phyloP scores from a whole-genome alignment of 2,888 invertebrate species.

The Lithophane leautieri region DNA sequence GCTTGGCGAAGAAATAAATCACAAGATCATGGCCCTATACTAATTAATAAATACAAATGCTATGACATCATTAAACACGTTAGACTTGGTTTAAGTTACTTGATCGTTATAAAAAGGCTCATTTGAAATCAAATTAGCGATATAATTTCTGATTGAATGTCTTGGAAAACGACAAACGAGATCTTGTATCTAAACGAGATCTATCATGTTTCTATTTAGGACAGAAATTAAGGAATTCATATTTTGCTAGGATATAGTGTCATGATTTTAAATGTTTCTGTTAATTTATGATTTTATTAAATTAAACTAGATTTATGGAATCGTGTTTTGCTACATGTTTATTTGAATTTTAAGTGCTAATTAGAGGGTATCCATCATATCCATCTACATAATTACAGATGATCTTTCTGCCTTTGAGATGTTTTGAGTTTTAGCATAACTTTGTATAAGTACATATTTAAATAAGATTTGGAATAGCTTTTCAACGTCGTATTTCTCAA shows the following conservation, averaged over 20 bases:
- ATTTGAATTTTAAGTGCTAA: neutral
- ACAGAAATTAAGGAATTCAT: neutral
- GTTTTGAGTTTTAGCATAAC: neutral
- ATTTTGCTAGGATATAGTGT: neutral
- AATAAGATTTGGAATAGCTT: neutral
- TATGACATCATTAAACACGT: constrained; percentile 46
- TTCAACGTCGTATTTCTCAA: neutral
- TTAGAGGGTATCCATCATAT: neutral
- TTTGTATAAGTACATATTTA: neutral
- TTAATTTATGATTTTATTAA: neutral
- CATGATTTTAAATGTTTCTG: neutral
- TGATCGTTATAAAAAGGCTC: constrained; percentile 35
- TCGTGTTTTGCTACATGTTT: neutral
- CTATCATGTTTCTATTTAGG: neutral
- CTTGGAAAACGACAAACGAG: constrained; percentile 17
- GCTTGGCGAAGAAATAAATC: constrained; percentile 1
- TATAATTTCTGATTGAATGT: constrained; percentile 18
- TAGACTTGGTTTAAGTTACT: constrained; percentile 24
- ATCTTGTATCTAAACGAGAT: neutral
- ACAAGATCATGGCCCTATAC: constrained; percentile 17
- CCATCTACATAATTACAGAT: neutral
- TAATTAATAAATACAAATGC: constrained; percentile 29
- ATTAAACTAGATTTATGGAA: neutral
- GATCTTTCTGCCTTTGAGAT: neutral
- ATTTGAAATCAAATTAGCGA: constrained; percentile 44